Conservation (phyloP, 2,113 vertebrate genomes). For the Xenopus borealis region DNA sequence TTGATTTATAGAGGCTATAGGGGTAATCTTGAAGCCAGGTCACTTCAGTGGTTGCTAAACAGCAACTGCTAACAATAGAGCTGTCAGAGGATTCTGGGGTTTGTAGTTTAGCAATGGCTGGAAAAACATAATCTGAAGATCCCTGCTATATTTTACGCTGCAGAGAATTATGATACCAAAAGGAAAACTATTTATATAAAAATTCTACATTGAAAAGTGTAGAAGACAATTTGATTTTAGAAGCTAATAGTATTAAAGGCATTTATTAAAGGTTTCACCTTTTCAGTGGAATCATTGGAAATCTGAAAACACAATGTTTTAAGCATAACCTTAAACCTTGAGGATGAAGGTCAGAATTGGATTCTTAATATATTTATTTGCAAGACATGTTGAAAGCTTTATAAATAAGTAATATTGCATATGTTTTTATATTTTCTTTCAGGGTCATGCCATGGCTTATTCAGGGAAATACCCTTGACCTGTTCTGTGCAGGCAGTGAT, state of each 20-base stretch:
- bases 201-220: too few relatives aligned
- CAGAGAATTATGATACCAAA: too few relatives aligned
- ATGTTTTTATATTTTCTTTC: conserved; percentile 18
- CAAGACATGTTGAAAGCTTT: conserved; percentile 34
- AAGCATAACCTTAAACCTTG: conserved; percentile 7
- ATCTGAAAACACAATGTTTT: conserved; percentile 20
- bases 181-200: too few relatives aligned
- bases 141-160: too few relatives aligned
- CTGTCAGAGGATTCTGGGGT: too few relatives aligned
- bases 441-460: conserved; percentile 9
- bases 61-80: too few relatives aligned
- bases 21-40: too few relatives aligned
- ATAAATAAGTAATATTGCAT: not conserved
- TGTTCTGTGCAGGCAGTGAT: conserved; percentile 37
- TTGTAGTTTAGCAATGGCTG: too few relatives aligned
- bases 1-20: too few relatives aligned
- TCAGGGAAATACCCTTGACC: conserved; percentile 41
- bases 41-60: too few relatives aligned
- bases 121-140: too few relatives aligned
- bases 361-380: conserved; percentile 35
- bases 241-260: not conserved
- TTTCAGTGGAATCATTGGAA: not conserved
- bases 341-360: conserved; percentile 29
- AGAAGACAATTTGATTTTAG: too few relatives aligned
- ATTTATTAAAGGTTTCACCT: not conserved